Base-by-base conservation (phyloP, 2,113 vertebrate genomes). In the Heterochromis multidens region DNA sequence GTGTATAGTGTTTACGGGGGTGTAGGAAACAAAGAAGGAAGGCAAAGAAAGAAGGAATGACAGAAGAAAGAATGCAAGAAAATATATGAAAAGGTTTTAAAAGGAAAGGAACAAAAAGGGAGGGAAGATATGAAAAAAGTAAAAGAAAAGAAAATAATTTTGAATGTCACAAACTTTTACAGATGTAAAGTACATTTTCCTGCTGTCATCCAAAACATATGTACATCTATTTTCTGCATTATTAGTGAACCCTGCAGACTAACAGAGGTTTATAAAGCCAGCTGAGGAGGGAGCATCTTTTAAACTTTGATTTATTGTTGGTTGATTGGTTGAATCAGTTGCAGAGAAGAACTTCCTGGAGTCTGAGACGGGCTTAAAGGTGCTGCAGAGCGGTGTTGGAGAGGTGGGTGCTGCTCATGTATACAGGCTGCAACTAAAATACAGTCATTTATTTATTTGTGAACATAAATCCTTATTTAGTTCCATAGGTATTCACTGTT, bases 371-470 rank as follows among this genome's bases (percentile, higher is more conserved):
- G 97, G 96, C 21, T 92, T 98, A 88, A 97, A 97, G 92, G 96
- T 99, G 27, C 92, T 99, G 57, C 98, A 98, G 94, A 96, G 96
- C 3, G 97, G 97, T 19, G 96, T 97, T 10, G 97, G 97, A 88
- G 96, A 98, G 98, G 98, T 91, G 81, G 23, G 27, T 8, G 27
- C 46, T n/a, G 54, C 54, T 56, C 17, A 17, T 54, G 17, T 31
- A 4, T 31, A 31, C 31, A 31, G 43, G 13, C 14, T 1, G 43
- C 14, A 16, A 46, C 43, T 46, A 46, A 46, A 46, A 14, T 46
- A 52, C 49, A 52, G 49, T 19, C 17, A 19, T 52, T 52, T 19
- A 72, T 72, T 49, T 72, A 49, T 72, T 72, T 72, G 49, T 72
- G 23, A 49, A 72, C 10, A 0, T 27, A 19, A 25, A 21, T 72